These are phyloP conservation scores for Aquatica leii DNA, from an alignment of 2,888 invertebrate genomes.

Conservation along the genomic window DNA sequence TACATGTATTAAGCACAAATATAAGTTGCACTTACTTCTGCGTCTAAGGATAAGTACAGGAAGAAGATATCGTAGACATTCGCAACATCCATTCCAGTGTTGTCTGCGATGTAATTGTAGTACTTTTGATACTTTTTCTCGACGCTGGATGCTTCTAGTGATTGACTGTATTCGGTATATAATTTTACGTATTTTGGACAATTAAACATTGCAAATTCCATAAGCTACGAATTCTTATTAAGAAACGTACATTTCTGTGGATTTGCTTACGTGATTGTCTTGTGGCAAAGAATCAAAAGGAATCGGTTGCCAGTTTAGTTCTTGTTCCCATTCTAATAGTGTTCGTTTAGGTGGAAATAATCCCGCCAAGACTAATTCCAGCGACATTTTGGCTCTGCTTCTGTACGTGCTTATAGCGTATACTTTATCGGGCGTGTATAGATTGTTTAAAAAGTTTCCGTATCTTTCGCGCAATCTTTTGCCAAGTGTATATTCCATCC, in stretches of 20 bases:
- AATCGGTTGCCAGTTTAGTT: constrained; percentile 51
- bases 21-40: constrained; percentile 16
- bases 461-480: constrained; percentile 69
- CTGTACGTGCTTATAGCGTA: constrained; percentile 69
- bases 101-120: constrained; percentile 30
- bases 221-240: constrained; percentile 30
- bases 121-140: constrained; percentile 36
- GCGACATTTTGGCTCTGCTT: constrained; percentile 76
- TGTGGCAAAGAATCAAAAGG: constrained; percentile 47
- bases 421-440: constrained; percentile 66
- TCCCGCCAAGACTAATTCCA: constrained; percentile 71
- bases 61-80: neutral
- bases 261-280: constrained; percentile 36
- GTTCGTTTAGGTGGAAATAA: constrained; percentile 68
- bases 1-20: neutral
- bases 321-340: constrained; percentile 64
- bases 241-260: neutral
- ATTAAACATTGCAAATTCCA: constrained; percentile 44
- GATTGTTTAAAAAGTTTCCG: constrained; percentile 65
- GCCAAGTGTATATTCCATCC: constrained; percentile 70
- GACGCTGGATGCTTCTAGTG: neutral
- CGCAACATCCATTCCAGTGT: constrained; percentile 7
- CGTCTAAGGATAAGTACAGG: neutral
- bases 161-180: constrained; percentile 36
- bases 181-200: constrained; percentile 43